Conservation (phyloP, 2,888 invertebrate genomes). For the Apantesis nais region DNA sequence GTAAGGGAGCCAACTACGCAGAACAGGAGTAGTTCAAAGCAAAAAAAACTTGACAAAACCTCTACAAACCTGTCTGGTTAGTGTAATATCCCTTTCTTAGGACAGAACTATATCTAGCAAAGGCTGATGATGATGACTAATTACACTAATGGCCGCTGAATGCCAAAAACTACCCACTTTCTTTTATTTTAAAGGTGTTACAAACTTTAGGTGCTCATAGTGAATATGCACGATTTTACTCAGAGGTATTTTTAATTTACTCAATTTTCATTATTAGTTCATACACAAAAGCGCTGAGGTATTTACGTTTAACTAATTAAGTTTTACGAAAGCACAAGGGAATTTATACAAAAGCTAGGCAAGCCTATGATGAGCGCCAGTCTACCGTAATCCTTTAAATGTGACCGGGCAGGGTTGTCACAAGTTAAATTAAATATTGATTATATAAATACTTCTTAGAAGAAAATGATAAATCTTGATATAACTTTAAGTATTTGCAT, state of each 20-base stretch:
- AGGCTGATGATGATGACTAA: no score
- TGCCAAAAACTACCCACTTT: not conserved
- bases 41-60: no score
- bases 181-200: not conserved
- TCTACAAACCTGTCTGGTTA: no score
- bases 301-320: conserved; percentile 33
- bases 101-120: no score
- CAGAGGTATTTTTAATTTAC: conserved; percentile 11
- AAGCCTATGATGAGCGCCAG: conserved; percentile 22
- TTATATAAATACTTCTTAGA: no score
- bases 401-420: conserved; percentile 11
- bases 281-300: not conserved
- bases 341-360: conserved; percentile 27
- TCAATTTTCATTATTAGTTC: conserved; percentile 14
- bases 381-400: conserved; percentile 37
- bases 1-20: no score
- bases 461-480: not conserved
- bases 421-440: conserved; percentile 13
- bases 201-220: not conserved
- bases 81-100: no score
- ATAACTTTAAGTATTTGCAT: not conserved
- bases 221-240: not conserved
- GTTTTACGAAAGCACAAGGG: conserved; percentile 30
- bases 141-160: not conserved
- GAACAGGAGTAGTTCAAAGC: no score